These are phyloP conservation scores for Macaca mulatta DNA, from an alignment of 2,113 vertebrate species.

Conservation along the genomic window DNA sequence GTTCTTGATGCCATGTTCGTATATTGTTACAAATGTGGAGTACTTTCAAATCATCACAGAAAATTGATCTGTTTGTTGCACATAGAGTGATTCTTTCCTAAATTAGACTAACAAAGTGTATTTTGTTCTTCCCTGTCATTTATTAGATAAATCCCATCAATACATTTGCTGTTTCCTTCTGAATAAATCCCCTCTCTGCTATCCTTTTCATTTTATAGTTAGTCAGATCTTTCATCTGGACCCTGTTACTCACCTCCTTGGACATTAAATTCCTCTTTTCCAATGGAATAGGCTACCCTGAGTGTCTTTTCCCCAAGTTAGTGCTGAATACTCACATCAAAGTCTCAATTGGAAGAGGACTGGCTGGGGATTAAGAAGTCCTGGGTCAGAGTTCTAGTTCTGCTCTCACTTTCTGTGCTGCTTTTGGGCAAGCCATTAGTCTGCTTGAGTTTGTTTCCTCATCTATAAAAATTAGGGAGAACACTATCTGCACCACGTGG, in stretches of 20 bases:
- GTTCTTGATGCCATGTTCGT: background rate
- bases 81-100: background rate
- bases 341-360: background rate
- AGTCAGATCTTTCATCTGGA: background rate
- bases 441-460: constrained; percentile 18
- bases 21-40: background rate
- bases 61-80: constrained; percentile 46
- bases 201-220: constrained; percentile 24
- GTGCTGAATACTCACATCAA: background rate
- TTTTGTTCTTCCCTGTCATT: constrained; percentile 27
- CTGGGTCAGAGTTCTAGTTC: background rate
- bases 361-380: constrained; percentile 1
- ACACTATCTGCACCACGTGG: background rate
- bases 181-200: background rate
- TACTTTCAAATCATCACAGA: constrained; percentile 19
- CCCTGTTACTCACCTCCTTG: background rate
- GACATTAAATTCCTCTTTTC: background rate
- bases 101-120: background rate
- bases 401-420: background rate
- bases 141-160: background rate
- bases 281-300: background rate
- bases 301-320: background rate
- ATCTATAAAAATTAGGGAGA: background rate
- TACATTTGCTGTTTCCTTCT: background rate
- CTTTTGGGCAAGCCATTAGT: background rate